These are phyloP conservation scores for Esox masquinongy DNA, from an alignment of 2,797 vertebrate species.

Conservation along the genomic window DNA sequence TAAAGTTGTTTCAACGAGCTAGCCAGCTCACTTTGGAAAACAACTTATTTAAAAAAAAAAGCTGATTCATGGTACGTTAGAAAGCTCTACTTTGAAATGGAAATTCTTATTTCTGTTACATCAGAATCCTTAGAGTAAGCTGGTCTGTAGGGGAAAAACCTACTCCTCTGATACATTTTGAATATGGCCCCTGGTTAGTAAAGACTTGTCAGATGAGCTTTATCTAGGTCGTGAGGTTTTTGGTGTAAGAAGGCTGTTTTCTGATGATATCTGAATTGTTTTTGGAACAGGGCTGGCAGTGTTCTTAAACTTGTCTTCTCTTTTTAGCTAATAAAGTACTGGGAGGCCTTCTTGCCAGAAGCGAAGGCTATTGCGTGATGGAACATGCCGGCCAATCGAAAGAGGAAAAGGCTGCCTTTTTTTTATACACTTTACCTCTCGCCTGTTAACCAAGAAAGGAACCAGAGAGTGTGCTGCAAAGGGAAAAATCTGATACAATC, in stretches of 20 bases:
- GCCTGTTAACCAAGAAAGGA: constrained; percentile 77
- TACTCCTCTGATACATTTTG: not conserved
- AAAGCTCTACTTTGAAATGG: no score
- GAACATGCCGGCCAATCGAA: constrained; percentile 47
- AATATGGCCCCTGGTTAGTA: not conserved
- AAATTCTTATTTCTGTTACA: no score
- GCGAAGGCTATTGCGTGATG: constrained; percentile 96
- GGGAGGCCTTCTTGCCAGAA: constrained; percentile 97
- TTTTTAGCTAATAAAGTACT: constrained; percentile 92
- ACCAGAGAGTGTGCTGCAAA: constrained; percentile 57
- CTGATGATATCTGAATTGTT: not conserved
- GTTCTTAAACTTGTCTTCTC: constrained; percentile 13
- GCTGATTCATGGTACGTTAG: no score
- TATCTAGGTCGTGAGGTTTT: not conserved
- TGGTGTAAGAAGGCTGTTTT: not conserved
- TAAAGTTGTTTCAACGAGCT: no score
- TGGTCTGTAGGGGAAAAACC: no score
- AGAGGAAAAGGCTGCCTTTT: constrained; percentile 75
- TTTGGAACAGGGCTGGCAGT: not conserved
- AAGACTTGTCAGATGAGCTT: not conserved
- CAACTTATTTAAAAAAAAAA: no score
- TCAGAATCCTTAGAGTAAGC: no score
- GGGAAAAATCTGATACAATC: constrained; percentile 68
- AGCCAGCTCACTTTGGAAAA: no score
- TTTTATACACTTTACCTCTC: constrained; percentile 85